phyloP scores from a whole-genome alignment of 2,888 invertebrate genomes.

The Cerceris rybyensis region DNA sequence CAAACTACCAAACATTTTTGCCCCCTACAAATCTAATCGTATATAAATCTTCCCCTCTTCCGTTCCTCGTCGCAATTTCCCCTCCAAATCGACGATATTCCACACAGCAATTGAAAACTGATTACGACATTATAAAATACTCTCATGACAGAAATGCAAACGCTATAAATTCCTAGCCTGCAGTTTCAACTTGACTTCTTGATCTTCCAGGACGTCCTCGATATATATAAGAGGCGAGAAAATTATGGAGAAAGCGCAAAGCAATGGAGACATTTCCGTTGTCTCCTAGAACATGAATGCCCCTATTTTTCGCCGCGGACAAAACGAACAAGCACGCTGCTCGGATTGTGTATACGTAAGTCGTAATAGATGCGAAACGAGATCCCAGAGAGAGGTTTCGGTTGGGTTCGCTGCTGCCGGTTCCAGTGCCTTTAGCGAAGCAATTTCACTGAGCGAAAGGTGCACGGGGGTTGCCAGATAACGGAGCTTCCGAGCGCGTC shows the following conservation, averaged over 20 bases:
- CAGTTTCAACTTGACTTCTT: neutral
- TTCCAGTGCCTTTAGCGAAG: constrained; percentile 30
- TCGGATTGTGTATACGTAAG: constrained; percentile 19
- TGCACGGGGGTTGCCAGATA: constrained; percentile 27
- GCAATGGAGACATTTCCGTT: constrained; percentile 47
- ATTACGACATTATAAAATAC: too few species aligned
- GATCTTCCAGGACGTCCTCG: neutral
- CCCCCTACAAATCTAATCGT: too few species aligned
- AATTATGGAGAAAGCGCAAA: constrained; percentile 43
- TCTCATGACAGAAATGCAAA: too few species aligned
- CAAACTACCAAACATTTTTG: too few species aligned
- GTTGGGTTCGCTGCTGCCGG: constrained; percentile 5
- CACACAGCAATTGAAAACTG: too few species aligned
- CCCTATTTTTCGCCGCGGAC: constrained; percentile 34
- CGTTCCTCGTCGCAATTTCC: too few species aligned
- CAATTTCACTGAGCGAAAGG: constrained; percentile 50
- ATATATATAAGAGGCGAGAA: constrained; percentile 18
- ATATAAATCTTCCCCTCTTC: too few species aligned
- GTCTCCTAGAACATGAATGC: constrained; percentile 30
- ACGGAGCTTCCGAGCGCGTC: constrained; percentile 17
- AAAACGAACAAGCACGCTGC: constrained; percentile 31
- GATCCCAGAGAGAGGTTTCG: constrained; percentile 41
- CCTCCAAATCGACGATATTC: too few species aligned
- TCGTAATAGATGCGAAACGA: constrained; percentile 43
- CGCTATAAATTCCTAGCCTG: constrained; percentile 21